Conservation (phyloP, 2,888 invertebrate genomes). For the Blastobasis adustella region DNA sequence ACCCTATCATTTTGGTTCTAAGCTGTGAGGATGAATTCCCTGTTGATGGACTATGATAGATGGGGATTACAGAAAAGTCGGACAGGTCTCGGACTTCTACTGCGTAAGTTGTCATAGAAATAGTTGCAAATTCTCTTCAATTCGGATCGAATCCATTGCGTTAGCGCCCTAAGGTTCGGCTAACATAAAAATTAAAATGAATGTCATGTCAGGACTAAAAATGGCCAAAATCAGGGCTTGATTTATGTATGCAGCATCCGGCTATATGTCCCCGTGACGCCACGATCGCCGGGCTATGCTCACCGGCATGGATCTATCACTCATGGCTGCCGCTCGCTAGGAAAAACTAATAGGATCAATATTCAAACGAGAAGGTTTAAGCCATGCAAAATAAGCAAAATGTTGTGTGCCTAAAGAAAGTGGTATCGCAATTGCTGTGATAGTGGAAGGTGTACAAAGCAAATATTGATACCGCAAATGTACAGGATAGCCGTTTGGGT, state of each 20-base stretch:
- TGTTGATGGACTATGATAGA: too few species aligned
- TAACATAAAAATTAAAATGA: background rate
- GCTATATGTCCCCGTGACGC: constrained; percentile 5
- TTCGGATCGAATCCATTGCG: background rate
- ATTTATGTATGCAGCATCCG: constrained; percentile 23
- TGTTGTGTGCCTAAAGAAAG: too few species aligned
- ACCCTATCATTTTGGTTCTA: too few species aligned
- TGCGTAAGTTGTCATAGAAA: background rate
- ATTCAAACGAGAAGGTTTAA: too few species aligned
- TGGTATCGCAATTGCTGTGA: too few species aligned
- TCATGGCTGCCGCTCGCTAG: constrained; percentile 17
- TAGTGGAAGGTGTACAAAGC: too few species aligned
- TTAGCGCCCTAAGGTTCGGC: background rate
- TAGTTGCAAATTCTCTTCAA: background rate
- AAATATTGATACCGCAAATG: too few species aligned
- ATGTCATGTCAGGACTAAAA: background rate
- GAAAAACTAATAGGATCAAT: constrained; percentile 17
- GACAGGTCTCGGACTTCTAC: background rate
- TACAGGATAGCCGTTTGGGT: too few species aligned
- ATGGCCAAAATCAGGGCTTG: constrained; percentile 7
- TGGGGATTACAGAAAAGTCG: background rate
- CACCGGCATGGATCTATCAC: constrained; percentile 23
- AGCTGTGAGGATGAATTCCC: background rate
- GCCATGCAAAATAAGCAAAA: too few species aligned
- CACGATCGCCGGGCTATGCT: constrained; percentile 9